Evolutionary conservation across 2,888 invertebrate genomes (phyloP).

Genomic region (Nemapogon koenigi): DNA sequence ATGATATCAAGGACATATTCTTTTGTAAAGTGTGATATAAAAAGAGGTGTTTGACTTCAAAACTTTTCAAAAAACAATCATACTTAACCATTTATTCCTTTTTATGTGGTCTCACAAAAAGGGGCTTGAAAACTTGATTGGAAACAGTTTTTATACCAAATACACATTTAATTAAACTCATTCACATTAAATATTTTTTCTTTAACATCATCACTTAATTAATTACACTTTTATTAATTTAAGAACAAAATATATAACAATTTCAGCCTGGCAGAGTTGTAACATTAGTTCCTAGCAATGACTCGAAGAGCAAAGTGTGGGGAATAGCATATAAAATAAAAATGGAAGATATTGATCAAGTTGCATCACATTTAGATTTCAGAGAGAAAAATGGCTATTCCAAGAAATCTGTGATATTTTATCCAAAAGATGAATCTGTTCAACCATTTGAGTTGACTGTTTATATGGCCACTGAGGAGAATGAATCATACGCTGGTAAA

Average conservation of each 20-base stretch:
- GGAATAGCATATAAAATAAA: conserved; percentile 92
- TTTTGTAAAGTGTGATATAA: no score
- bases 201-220: no score
- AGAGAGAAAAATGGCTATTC: conserved; percentile 94
- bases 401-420: conserved; percentile 73
- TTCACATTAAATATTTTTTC: no score
- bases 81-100: no score
- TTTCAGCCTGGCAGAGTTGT: conserved; percentile 88
- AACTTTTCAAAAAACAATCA: no score
- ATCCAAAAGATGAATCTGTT: conserved; percentile 61
- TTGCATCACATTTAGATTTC: conserved; percentile 83
- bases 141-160: no score
- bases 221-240: no score
- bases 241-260: conserved; percentile 5
- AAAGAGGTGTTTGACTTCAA: no score
- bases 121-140: no score
- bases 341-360: conserved; percentile 68
- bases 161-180: no score
- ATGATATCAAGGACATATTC: no score
- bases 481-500: conserved; percentile 76
- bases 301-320: conserved; percentile 75
- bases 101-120: no score
- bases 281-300: conserved; percentile 73
- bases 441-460: conserved; percentile 73
- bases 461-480: conserved; percentile 83